Percentiles rank a stretch among this genome's conserved stretches.
phyloP scores from a whole-genome alignment of 1,140 invertebrate genomes.

The Homarus americanus region DNA sequence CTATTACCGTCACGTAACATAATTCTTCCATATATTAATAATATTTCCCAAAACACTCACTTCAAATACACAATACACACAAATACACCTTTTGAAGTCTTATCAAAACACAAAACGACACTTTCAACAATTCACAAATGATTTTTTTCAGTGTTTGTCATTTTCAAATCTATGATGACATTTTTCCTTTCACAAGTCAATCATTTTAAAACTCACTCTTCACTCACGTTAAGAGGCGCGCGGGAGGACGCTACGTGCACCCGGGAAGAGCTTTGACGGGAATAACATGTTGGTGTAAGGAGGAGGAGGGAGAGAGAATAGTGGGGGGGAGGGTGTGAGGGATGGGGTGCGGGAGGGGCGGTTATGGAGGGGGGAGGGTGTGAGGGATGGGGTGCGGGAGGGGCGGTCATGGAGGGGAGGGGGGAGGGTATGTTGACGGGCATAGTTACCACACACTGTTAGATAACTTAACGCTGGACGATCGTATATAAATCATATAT shows the following conservation, averaged over 20 bases:
- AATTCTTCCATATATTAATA: too few relatives aligned
- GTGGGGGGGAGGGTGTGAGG: neutral
- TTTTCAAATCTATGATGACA: too few relatives aligned
- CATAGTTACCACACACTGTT: neutral
- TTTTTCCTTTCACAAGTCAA: too few relatives aligned
- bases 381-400: neutral
- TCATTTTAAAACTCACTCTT: neutral
- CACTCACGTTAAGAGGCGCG: constrained; percentile 33
- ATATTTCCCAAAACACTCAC: too few relatives aligned
- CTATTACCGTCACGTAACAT: too few relatives aligned
- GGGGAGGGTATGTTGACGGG: neutral
- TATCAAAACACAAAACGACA: too few relatives aligned
- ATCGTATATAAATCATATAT: too few relatives aligned
- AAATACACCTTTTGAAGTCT: too few relatives aligned
- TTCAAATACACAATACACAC: too few relatives aligned
- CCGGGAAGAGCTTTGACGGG: constrained; percentile 8
- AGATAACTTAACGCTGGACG: neutral
- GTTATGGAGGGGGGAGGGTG: neutral
- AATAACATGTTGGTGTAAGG: neutral
- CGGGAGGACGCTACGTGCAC: neutral
- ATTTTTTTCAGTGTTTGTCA: too few relatives aligned
- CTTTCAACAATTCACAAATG: too few relatives aligned
- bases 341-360: neutral
- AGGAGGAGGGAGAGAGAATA: neutral
- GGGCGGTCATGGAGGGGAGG: neutral